Conservation (phyloP, 2,888 invertebrate species). For the Labia minor region DNA sequence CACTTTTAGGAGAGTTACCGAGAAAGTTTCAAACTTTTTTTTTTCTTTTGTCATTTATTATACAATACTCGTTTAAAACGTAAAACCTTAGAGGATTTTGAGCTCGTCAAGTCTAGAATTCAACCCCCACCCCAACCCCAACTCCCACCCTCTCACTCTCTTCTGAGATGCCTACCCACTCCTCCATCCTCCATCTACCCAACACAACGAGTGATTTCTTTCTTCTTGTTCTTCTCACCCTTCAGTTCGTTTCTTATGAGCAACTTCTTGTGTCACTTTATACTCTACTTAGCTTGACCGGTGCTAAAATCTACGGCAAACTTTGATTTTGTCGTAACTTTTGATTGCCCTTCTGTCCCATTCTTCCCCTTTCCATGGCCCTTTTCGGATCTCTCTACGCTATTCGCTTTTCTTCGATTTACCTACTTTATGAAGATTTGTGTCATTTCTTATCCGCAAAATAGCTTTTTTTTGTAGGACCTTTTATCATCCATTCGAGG, state of each 20-base stretch:
- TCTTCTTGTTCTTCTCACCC: no score
- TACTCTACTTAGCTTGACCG: background rate
- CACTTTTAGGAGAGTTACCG: background rate
- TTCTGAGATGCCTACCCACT: no score
- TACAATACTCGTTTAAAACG: slow-evolving; percentile 4
- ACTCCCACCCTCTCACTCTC: no score
- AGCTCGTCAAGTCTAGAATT: no score
- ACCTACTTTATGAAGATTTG: background rate
- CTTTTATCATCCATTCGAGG: no score
- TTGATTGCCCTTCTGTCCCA: background rate
- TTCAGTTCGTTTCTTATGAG: background rate
- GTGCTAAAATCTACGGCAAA: background rate
- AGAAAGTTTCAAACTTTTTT: background rate
- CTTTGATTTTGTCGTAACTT: slow-evolving; percentile 13
- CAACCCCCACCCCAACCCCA: no score
- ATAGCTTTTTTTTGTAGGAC: no score
- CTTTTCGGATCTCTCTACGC: no score
- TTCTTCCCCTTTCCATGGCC: no score
- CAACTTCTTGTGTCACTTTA: background rate
- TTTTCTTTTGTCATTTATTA: background rate
- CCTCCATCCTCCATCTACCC: no score
- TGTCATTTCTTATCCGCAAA: no score
- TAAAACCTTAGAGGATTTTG: background rate
- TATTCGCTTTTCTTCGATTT: background rate
- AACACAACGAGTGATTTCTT: no score